Base-by-base conservation (phyloP, 2,888 invertebrate species). In the Drosophila barbarae region DNA sequence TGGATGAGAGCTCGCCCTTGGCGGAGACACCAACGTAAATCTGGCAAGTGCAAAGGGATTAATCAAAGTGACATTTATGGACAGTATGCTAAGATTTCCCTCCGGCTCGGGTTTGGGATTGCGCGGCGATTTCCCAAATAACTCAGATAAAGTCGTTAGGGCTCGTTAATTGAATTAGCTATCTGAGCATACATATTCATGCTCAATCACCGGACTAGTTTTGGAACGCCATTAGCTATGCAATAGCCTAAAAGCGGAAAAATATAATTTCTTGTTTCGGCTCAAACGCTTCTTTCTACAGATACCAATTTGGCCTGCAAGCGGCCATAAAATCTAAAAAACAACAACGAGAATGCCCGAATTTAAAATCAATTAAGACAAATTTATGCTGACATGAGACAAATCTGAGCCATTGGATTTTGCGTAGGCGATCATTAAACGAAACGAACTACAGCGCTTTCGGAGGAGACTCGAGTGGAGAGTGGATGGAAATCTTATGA, bases 341-440 rank as follows among this genome's bases (percentile, higher is more conserved):
- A 44, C 50, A 63, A 63, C 63, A 63, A 63, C 41, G 32, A 73
- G 76, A 73, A 71, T 72, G 70, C 46, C 82, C 72, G 84, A 79
- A 75, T 77, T 83, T 77, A 82, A 82, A 82, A 84, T 80, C 83
- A 83, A 81, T 81, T 82, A 82, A 82, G 72, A 70, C 72, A 82
- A 84, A 82, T 81, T 79, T 82, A 81, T 81, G 69, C 85, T 70
- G 83, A 76, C 83, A 67, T 73, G 67, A 72, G 83, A 82, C 80
- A 79, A 75, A 84, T 77, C 70, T 72, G 56, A 78, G 67, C 61
- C 72, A 67, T 49, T 23, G 52, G 50, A 72, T 49, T 69, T 53
- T 59, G 72, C 68, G 81, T 83, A 75, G 85, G 83, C 72, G 64
- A 77, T 56, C 64, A 54, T 64, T 65, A 56, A 76, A 76, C 70